A percentile compares a stretch with the other conserved stretches of the same genome.
These are phyloP conservation scores for Hyperoplus lanceolatus DNA, from an alignment of 2,797 vertebrate species.

Conservation along the genomic window DNA sequence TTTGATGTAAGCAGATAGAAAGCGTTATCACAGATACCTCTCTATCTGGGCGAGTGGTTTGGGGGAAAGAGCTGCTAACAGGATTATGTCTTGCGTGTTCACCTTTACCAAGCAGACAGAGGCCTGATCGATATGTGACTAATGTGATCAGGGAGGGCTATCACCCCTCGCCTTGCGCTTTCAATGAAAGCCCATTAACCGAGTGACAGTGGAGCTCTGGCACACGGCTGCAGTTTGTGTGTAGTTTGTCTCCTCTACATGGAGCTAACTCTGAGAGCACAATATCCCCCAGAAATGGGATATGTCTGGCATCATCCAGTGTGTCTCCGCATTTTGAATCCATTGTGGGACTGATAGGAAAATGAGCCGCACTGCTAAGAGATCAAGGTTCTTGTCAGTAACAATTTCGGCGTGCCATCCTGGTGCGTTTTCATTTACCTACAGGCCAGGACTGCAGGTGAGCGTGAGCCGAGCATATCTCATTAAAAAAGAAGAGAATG, in stretches of 20 bases:
- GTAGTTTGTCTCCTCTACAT: slow-evolving; percentile 22
- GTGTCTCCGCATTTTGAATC: slow-evolving; percentile 54
- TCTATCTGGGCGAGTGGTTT: slow-evolving; percentile 45
- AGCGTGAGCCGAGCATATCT: slow-evolving; percentile 64
- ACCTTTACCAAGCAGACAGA: slow-evolving; percentile 69
- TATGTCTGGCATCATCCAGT: slow-evolving; percentile 50
- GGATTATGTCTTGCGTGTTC: slow-evolving; percentile 73
- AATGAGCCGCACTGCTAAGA: slow-evolving; percentile 45
- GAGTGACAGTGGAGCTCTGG: slow-evolving; percentile 38
- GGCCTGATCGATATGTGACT: slow-evolving; percentile 78
- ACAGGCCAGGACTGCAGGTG: slow-evolving; percentile 49
- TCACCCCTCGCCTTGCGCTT: slow-evolving; percentile 66
- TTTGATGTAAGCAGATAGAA: slow-evolving; percentile 54
- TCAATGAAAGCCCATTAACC: slow-evolving; percentile 66
- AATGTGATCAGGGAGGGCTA: slow-evolving; percentile 75
- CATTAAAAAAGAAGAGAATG: slow-evolving; percentile 75
- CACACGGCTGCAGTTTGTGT: background rate
- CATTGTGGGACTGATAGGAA: slow-evolving; percentile 5
- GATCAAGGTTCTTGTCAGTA: slow-evolving; percentile 58
- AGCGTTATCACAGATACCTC: slow-evolving; percentile 42
- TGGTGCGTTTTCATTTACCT: slow-evolving; percentile 66
- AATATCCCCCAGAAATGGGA: slow-evolving; percentile 57
- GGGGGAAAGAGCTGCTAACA: slow-evolving; percentile 65
- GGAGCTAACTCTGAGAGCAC: slow-evolving; percentile 30
- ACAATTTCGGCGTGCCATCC: slow-evolving; percentile 52